phyloP scores from a whole-genome alignment of 1,140 invertebrate genomes.

The Piezodorus guildinii region DNA sequence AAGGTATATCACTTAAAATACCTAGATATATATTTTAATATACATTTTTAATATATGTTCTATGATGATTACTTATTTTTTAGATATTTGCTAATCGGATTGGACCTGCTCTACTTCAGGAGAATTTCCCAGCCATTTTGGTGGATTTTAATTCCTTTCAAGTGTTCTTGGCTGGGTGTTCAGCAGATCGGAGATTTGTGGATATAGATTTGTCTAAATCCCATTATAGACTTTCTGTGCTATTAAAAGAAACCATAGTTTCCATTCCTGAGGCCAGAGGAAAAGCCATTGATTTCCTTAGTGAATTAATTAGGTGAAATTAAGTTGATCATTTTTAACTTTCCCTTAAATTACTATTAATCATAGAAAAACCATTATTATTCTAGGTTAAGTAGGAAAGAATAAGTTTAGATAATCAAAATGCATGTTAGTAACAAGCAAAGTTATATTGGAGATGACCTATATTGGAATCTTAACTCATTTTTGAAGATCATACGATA shows the following conservation, averaged over 20 bases:
- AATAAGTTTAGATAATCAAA: too few relatives aligned
- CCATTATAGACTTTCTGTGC: neutral
- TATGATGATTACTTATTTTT: neutral
- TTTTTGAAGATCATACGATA: too few relatives aligned
- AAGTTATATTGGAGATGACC: too few relatives aligned
- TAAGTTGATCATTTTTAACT: too few relatives aligned
- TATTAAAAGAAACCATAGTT: neutral
- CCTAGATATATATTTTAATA: neutral
- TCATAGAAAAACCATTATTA: too few relatives aligned
- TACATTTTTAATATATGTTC: neutral
- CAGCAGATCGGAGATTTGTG: neutral
- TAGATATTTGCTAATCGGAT: neutral
- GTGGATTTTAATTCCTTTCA: neutral
- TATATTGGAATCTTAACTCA: too few relatives aligned
- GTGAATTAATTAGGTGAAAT: conserved; percentile 29
- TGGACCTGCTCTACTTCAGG: neutral
- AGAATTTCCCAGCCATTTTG: neutral
- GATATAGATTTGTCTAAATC: neutral
- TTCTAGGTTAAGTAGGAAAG: too few relatives aligned
- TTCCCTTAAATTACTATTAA: too few relatives aligned
- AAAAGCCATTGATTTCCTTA: conserved; percentile 20
- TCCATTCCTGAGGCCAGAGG: neutral
- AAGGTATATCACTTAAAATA: neutral
- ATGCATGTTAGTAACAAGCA: too few relatives aligned
- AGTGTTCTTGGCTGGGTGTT: neutral